Evolutionary conservation across 2,113 vertebrate species (phyloP), one percentile per base, ranked within the genome.

Genomic region (Cygnus atratus): DNA sequence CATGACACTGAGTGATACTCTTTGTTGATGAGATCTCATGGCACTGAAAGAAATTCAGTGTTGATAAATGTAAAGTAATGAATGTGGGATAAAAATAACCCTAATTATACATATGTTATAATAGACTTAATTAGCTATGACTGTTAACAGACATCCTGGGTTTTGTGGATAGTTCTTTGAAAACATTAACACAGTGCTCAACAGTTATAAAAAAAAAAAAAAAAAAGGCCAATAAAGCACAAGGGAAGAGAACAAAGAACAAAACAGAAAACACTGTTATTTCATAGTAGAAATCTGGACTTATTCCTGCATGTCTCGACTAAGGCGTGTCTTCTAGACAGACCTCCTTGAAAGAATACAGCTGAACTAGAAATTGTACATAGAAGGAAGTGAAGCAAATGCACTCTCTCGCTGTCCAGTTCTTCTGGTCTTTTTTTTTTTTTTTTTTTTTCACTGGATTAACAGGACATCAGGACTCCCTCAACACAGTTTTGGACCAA

Each of bases 1-100:
- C 89, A 84, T 97, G 96, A 95, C 58, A 54, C 84, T 91, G 94
- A 95, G 81, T 93, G 91, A 93, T 96, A 25, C 13, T 44, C 8
- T 22, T 44, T 93, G 61, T 48, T 93, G 70, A 87, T 74, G 77
- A 95, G 73, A 78, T 66, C 35, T 65, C 61, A 31, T 13, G 29
- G 39, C 66, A 68, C 61, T 93, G 93, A 97, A 96, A 93, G 95
- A 93, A 93, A 87, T 68, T 46, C 86, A 92, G 73, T 91, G 80
- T 95, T 87, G 88, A 92, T 67, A 87, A 91, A 93, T 43, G 73
- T 43, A 82, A 74, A 87, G 67, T 72, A 82, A 87, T 77, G 67
- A 83, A 74, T 58, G 31, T 3, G 41, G 16, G 85, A 72, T 78
- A 88, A 97, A 94, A 96, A 97, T 95, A 97, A 74, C 33, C 37